A percentile compares a stretch with the other conserved stretches of the same genome.
Conservation (phyloP, 30 jellyfish, hydroid and myxozoan species). For the Chrysaora quinquecirrha region DNA sequence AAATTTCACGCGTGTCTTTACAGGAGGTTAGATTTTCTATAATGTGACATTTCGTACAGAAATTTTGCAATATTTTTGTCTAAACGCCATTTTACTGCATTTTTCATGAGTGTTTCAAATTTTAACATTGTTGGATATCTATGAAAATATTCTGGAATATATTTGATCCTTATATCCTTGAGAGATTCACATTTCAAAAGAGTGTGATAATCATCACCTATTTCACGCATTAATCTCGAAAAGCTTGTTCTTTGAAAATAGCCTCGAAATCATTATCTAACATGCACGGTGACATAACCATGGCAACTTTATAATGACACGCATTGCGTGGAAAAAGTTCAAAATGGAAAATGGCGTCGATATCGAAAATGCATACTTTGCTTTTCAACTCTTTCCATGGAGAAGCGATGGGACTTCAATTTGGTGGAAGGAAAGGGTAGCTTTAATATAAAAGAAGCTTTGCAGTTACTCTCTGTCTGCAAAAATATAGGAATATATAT, state of each 20-base stretch:
- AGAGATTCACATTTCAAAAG: too few species aligned
- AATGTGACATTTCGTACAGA: too few species aligned
- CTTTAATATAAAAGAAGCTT: slow-evolving; percentile 24
- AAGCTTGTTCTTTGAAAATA: not conserved
- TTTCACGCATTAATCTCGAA: not conserved
- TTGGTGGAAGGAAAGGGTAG: slow-evolving; percentile 33
- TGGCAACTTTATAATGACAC: not conserved
- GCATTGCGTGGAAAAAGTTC: not conserved
- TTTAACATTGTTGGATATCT: too few species aligned
- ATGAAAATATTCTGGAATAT: too few species aligned
- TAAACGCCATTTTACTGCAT: too few species aligned
- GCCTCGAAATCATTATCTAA: not conserved
- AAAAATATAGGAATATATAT: slow-evolving; percentile 6
- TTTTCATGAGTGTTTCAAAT: too few species aligned
- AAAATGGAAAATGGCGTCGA: slow-evolving; percentile 7
- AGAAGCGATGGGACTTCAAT: slow-evolving; percentile 28
- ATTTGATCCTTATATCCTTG: too few species aligned
- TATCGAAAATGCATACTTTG: slow-evolving; percentile 11
- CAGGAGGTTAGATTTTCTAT: too few species aligned
- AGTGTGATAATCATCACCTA: too few species aligned
- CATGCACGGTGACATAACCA: not conserved
- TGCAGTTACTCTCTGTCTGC: slow-evolving; percentile 9
- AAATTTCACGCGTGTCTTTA: too few species aligned
- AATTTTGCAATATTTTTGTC: too few species aligned
- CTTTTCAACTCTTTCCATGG: not conserved